phyloP scores from a whole-genome alignment of 2,113 vertebrate genomes.

The Apteryx mantelli region DNA sequence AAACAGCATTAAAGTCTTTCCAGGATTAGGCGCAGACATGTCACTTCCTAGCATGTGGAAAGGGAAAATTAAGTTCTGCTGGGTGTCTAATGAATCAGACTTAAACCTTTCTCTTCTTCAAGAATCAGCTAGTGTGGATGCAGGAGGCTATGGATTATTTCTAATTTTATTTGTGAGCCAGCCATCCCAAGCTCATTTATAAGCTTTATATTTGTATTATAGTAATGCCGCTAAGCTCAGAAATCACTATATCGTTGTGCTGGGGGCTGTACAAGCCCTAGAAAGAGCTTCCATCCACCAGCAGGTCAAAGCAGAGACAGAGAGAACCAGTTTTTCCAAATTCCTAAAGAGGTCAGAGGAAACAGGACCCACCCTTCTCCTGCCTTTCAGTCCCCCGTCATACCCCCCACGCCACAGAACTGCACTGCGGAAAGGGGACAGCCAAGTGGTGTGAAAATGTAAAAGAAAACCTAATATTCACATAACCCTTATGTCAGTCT shows the following conservation, averaged over 20 bases:
- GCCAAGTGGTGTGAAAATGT: not conserved
- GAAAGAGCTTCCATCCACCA: not conserved
- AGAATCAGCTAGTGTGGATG: not conserved
- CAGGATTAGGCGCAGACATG: not conserved
- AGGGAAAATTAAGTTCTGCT: not conserved
- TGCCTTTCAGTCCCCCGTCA: not conserved
- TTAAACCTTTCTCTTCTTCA: not conserved
- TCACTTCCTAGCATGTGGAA: not conserved
- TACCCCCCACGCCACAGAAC: not conserved
- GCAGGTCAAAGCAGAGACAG: not conserved
- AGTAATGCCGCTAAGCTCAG: not conserved
- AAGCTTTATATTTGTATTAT: not conserved
- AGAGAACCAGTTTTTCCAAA: not conserved
- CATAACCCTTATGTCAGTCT: not conserved
- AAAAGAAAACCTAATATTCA: not conserved
- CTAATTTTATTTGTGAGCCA: not conserved
- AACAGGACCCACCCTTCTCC: not conserved
- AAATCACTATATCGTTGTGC: not conserved
- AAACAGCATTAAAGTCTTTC: not conserved
- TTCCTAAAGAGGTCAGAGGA: not conserved
- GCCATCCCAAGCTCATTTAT: not conserved
- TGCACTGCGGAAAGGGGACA: rapidly evolving
- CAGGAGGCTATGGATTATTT: not conserved
- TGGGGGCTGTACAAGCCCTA: not conserved
- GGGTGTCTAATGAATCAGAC: not conserved